A percentile compares a stretch with the other conserved stretches of the same genome.
Conservation (phyloP, 2,113 vertebrate species). For the Cyphomyrus discorhynchus region DNA sequence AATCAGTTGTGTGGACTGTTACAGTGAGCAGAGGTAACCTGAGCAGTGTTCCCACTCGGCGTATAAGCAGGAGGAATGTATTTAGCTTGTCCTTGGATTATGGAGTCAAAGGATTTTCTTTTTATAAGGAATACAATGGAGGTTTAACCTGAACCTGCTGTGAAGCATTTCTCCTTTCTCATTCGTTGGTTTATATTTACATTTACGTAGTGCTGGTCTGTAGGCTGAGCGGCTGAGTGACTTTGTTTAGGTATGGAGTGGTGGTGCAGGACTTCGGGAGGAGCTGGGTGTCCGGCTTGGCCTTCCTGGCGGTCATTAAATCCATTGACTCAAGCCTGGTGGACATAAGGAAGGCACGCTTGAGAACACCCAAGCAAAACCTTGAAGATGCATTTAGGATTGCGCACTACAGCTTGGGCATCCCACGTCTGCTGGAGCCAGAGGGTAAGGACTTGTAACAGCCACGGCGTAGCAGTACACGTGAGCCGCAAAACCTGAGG, state of each 20-base stretch:
- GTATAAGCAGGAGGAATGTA: not conserved
- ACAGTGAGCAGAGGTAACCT: not conserved
- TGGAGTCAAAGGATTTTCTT: not conserved
- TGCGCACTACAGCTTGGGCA: constrained; percentile 76
- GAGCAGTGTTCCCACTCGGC: not conserved
- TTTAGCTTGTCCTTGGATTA: not conserved
- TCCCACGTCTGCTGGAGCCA: constrained; percentile 84
- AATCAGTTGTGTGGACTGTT: not conserved
- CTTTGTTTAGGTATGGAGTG: constrained; percentile 74
- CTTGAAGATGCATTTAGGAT: constrained; percentile 85
- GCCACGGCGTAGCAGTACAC: too few relatives aligned
- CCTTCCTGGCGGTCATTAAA: constrained; percentile 90
- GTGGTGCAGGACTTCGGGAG: constrained; percentile 86
- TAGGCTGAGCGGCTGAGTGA: not conserved
- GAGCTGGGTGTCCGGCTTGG: constrained; percentile 89
- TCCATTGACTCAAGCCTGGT: constrained; percentile 84
- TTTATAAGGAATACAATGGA: not conserved
- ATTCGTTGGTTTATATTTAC: not conserved
- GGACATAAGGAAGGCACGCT: constrained; percentile 82
- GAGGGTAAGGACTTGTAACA: constrained; percentile 65
- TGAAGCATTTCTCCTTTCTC: not conserved
- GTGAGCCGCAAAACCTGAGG: not conserved
- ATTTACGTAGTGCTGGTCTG: not conserved
- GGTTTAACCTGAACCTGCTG: not conserved
- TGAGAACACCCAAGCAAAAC: constrained; percentile 73